A percentile compares a stretch with the other conserved stretches of the same genome.
These are phyloP conservation scores for Nomada goodeniana DNA, from an alignment of 2,888 invertebrate genomes.

Conservation along the genomic window DNA sequence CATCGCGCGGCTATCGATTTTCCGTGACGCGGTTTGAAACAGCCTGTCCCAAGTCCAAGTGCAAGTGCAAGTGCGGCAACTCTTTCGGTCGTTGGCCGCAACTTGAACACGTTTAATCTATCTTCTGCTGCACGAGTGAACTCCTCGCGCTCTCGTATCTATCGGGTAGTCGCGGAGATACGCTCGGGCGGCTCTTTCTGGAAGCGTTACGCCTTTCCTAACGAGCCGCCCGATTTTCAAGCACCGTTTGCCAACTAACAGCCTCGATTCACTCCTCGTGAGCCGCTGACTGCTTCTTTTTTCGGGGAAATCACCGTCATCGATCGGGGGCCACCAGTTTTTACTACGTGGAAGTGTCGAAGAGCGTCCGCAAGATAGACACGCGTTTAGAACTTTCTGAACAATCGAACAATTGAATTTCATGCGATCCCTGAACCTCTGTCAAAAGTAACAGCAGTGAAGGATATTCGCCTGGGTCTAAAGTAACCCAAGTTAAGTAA, in stretches of 20 bases:
- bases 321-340: background rate
- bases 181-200: slow-evolving; percentile 12
- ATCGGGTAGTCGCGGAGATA: slow-evolving; percentile 46
- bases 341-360: background rate
- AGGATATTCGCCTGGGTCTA: too few relatives aligned
- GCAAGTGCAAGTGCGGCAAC: slow-evolving; percentile 63
- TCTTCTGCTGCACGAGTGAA: slow-evolving; percentile 60
- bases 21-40: slow-evolving; percentile 25
- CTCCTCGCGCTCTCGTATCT: slow-evolving; percentile 55
- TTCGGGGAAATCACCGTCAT: too few relatives aligned
- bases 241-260: slow-evolving; percentile 5
- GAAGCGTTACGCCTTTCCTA: slow-evolving; percentile 22
- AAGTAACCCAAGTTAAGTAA: too few relatives aligned
- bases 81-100: slow-evolving; percentile 62
- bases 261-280: slow-evolving; percentile 8
- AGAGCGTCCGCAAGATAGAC: too few relatives aligned
- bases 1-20: slow-evolving; percentile 58
- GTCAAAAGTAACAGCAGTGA: too few relatives aligned
- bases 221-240: slow-evolving; percentile 32
- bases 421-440: too few relatives aligned
- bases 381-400: too few relatives aligned
- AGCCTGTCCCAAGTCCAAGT: slow-evolving; percentile 51
- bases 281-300: background rate
- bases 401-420: too few relatives aligned
- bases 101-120: slow-evolving; percentile 61